Evolutionary conservation across 2,888 invertebrate species (phyloP), one percentile per base, ranked within the genome.

Genomic region (Neria commutata): DNA sequence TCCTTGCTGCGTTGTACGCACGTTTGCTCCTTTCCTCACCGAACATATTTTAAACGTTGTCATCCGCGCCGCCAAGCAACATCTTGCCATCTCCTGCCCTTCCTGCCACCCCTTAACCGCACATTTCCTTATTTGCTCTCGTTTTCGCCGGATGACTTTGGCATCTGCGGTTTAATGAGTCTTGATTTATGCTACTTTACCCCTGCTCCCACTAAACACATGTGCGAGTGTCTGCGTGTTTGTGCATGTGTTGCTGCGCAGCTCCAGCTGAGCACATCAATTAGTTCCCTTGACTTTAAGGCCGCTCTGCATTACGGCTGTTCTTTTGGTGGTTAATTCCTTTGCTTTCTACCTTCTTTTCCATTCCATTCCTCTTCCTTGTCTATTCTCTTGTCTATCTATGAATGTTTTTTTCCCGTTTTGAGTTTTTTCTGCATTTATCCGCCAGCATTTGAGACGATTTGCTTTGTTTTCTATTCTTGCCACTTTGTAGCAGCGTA

Each of bases 161-260:
- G 67, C 66, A n/a, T 67, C 62, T 66, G 74, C 60, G 67, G 65
- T 66, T 67, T 75, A 74, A 73, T 73, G 74, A 75, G 71, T 69
- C 71, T 67, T 74, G 72, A 75, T 73, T 73, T 73, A 73, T 74
- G 71, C 70, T 63, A 68, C 72, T 73, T 70, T 62, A 70, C 62
- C 29, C 29, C 29, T 29, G 29, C 29, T 11, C 11, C 29, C 29
- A n/a, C n/a, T n/a, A n/a, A n/a, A n/a, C n/a, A n/a, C n/a, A n/a
- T n/a, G n/a, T 29, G 29, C 11, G 29, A 29, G 11, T 37, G 37
- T 14, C 6, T 37, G 37, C 8, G 37, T 17, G 19, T 42, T 3
- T 42, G 5, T 14, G 3, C 21, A 2, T 42, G 42, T 19, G 6
- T 42, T 19, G 17, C 42, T 42, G 37, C 4, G n/a, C 37, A 37